Conservation (phyloP, 2,797 vertebrate genomes). For the Premnoplex brunnescens region DNA sequence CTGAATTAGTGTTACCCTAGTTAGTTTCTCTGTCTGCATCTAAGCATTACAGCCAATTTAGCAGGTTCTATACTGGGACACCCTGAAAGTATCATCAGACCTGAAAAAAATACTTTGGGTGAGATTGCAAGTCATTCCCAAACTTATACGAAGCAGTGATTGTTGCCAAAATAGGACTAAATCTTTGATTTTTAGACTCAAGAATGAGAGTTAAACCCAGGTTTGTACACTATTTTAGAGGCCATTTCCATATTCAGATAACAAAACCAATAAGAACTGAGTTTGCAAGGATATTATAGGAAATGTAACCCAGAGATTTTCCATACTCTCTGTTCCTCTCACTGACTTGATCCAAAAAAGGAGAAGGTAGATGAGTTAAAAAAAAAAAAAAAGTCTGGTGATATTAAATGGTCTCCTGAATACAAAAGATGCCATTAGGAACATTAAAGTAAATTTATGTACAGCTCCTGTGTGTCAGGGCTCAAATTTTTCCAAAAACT, state of each 20-base stretch:
- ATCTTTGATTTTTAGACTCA: not conserved
- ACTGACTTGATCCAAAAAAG: not conserved
- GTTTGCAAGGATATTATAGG: not conserved
- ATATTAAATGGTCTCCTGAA: slow-evolving; percentile 47
- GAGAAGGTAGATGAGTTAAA: not conserved
- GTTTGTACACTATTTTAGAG: not conserved
- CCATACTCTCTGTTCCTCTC: not conserved
- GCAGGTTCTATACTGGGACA: not conserved
- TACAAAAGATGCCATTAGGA: slow-evolving; percentile 26
- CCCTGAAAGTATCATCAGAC: not conserved
- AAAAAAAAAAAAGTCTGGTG: not conserved
- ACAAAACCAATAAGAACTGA: not conserved
- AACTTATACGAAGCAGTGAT: not conserved
- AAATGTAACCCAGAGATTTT: not conserved
- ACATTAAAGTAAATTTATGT: slow-evolving; percentile 41
- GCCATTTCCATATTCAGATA: not conserved
- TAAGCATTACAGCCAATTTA: not conserved
- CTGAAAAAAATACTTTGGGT: not conserved
- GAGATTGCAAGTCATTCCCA: not conserved
- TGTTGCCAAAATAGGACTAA: not conserved
- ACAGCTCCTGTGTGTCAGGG: slow-evolving; percentile 46
- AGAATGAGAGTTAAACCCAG: not conserved
- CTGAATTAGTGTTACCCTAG: not conserved
- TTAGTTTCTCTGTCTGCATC: not conserved
- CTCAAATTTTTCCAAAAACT: slow-evolving; percentile 39